Conservation (phyloP, 2,113 vertebrate genomes). For the Hipposideros armiger region DNA sequence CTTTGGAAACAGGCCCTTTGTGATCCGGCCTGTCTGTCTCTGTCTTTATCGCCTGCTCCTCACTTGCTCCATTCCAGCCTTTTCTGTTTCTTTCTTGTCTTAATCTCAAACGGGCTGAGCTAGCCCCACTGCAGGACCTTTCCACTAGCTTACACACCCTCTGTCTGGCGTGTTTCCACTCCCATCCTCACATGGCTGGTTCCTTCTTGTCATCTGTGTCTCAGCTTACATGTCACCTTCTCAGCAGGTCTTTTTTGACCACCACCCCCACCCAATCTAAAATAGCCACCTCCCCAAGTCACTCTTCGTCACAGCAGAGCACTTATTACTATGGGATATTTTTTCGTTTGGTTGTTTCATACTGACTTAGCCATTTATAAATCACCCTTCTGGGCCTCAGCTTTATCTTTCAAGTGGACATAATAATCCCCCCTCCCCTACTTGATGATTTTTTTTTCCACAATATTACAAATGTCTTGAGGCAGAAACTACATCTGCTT, state of each 20-base stretch:
- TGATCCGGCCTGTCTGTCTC: not conserved
- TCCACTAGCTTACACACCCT: not conserved
- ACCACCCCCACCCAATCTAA: not conserved
- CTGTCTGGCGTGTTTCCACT: not conserved
- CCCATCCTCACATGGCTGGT: not conserved
- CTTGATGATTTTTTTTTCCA: not conserved
- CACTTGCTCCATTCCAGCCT: not conserved
- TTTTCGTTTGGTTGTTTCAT: not conserved
- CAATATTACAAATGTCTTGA: not conserved
- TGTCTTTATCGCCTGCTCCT: not conserved
- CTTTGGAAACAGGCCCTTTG: not conserved
- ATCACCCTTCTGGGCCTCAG: not conserved
- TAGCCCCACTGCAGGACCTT: not conserved
- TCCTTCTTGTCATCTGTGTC: not conserved
- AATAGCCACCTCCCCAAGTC: accelerated
- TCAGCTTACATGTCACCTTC: not conserved
- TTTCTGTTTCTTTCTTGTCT: not conserved
- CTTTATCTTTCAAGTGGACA: conserved; percentile 4
- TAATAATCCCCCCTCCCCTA: not conserved
- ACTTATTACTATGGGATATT: not conserved
- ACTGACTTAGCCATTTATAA: not conserved
- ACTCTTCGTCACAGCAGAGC: not conserved
- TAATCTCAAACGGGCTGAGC: not conserved
- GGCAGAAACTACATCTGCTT: not conserved
- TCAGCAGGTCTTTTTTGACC: not conserved